Base-by-base conservation (phyloP, 2,888 invertebrate genomes). In the Drosophila mettleri region DNA sequence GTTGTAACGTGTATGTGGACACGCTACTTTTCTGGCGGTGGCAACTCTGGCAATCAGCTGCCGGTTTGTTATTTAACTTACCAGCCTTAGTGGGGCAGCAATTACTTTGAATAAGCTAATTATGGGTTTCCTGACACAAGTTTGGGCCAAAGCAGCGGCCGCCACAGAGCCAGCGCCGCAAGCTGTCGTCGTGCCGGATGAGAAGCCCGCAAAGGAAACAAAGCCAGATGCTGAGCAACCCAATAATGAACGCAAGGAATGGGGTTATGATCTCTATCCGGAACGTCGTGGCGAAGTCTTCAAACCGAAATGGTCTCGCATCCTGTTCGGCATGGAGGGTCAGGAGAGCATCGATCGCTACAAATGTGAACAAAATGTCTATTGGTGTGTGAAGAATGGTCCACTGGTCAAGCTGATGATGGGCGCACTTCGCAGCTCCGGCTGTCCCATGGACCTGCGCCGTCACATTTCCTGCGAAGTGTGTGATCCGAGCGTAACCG, bases 401-500 rank as follows among this genome's bases (percentile, higher is more conserved):
- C 95, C 97, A 2, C 92, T 97, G 36, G 95, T 98, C 0, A 96
- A 96, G 92, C 91, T 97, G 20, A 96, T 98, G 96, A 94, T 97
- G 94, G 95, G 95, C 55, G 98, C 98, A 14, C 92, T 98, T 10
- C 96, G 95, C 89, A 91, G 91, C 33, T 92, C 92, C 0, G 92
- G 92, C 2, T 92, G 97, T 92, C 94, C 95, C 31, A 93, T 98
- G 62, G 96, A 98, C 90, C 94, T 98, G 27, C 93, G 96, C 41
- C 94, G 98, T 64, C 98, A 99, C 90, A 95, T 98, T 77, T 95
- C 97, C 0, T 99, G 98, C 93, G 99, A 99, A 93, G 95, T 96
- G 20, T 99, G 99, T 92, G 95, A 96, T 87, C 92, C 94, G 12
- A 93, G 94, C 9, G 97, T 98, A 0, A 97, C 95, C 85, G 98